Base-by-base conservation (phyloP, 1,140 invertebrate species). In the Nasonia giraulti region DNA sequence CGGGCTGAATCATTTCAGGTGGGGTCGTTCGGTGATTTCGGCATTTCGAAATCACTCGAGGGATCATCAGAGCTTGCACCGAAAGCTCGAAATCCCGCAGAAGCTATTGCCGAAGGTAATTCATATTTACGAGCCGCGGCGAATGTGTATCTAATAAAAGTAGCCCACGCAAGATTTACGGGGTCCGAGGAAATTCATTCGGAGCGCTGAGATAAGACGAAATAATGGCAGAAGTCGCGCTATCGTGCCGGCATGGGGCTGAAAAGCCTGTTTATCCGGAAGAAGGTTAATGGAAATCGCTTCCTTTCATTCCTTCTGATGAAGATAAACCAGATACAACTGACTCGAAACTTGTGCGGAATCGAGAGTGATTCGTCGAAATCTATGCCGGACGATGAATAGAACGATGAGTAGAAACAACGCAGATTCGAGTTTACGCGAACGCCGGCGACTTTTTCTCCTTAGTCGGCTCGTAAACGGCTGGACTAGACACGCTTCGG, bases 401-500 rank as follows among this genome's bases (percentile, higher is more conserved):
- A n/a, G n/a, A n/a, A n/a, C 12, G 12, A 2, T 17, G 47, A 50
- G 27, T 23, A 27, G 68, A 27, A 69, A 33, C 27, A 33, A 31
- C 69, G 27, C 23, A 31, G 69, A 71, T 71, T 71, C 8, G 14
- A 71, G 10, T 71, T 31, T 71, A 71, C n/a, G n/a, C n/a, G n/a
- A n/a, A n/a, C n/a, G n/a, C n/a, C 27, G 27, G 23, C 23, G 6
- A n/a, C n/a, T n/a, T n/a, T n/a, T n/a, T n/a, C n/a, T n/a, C n/a
- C n/a, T n/a, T n/a, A n/a, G n/a, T 37, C 73, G 12, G 73, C 73
- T 40, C 31, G 73, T 75, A 75, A 75, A 44, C 37, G 73, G 17
- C 68, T 6, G 68, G 68, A 71, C 68, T 62, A n/a, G 68, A 31
- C 68, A 17, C 40, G 75, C 14, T 62, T 14, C 20, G 3, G 12